These are phyloP conservation scores for Athene cunicularia DNA, from an alignment of 2,113 vertebrate species.

Conservation along the genomic window DNA sequence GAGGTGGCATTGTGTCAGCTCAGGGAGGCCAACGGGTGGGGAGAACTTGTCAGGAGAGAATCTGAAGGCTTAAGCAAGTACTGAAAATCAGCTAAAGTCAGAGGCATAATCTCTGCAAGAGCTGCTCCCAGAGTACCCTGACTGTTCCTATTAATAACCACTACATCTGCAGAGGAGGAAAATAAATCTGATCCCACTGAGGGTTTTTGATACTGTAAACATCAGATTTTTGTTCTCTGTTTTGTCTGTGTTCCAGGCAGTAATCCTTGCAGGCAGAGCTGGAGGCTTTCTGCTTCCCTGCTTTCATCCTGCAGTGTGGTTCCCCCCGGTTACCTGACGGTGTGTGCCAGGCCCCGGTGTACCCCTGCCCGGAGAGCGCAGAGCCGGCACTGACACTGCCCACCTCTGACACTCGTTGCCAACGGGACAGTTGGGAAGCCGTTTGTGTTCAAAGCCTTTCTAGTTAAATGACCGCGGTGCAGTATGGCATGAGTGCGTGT, in stretches of 20 bases:
- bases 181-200: neutral
- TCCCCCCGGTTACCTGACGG: rapidly evolving
- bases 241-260: neutral
- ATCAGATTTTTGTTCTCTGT: neutral
- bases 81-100: neutral
- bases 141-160: constrained; percentile 40
- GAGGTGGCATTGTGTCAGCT: neutral
- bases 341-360: neutral
- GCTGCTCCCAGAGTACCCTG: neutral
- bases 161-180: neutral
- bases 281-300: neutral
- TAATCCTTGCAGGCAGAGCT: neutral
- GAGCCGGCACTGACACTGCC: neutral
- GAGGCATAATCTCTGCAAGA: neutral
- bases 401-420: neutral
- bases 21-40: neutral
- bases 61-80: neutral
- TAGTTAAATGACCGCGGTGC: neutral
- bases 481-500: neutral
- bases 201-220: constrained; percentile 11
- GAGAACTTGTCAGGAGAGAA: neutral
- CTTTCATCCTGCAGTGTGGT: neutral
- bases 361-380: neutral
- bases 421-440: neutral
- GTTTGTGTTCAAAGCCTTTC: neutral